A percentile compares a stretch with the other conserved stretches of the same genome.
phyloP scores from a whole-genome alignment of 2,888 invertebrate genomes.

The Notodonta dromedarius region DNA sequence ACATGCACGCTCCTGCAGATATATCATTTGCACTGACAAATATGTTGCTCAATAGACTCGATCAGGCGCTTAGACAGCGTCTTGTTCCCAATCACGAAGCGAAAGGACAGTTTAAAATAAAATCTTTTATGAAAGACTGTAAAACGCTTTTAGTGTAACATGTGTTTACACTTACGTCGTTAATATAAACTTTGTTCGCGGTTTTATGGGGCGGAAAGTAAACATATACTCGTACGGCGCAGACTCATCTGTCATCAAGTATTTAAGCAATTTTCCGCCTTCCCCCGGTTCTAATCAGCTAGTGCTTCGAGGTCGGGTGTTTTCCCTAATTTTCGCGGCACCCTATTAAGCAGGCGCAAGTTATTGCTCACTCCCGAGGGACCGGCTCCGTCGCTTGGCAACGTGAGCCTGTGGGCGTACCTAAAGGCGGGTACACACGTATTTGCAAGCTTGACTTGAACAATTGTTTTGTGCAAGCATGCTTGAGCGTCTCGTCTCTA shows the following conservation, averaged over 20 bases:
- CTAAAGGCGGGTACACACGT: too few species aligned
- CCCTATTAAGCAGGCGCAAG: conserved; percentile 74
- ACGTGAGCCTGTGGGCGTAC: conserved; percentile 58
- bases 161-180: conserved; percentile 68
- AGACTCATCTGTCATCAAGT: conserved; percentile 60
- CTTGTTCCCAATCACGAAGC: conserved; percentile 40
- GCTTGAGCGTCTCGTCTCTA: too few species aligned
- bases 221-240: conserved; percentile 64
- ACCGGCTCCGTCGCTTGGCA: conserved; percentile 60
- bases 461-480: too few species aligned
- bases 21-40: conserved; percentile 34
- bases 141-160: conserved; percentile 70
- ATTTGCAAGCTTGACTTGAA: too few species aligned
- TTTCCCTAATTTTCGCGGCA: conserved; percentile 77
- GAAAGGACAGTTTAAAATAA: conserved; percentile 50
- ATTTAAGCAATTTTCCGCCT: conserved; percentile 74
- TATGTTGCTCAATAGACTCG: conserved; percentile 55
- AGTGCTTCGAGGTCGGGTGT: conserved; percentile 64
- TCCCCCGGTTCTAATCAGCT: conserved; percentile 69
- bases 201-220: conserved; percentile 55
- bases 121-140: conserved; percentile 55
- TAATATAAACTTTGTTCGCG: conserved; percentile 66
- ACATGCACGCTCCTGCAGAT: conserved; percentile 29
- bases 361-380: conserved; percentile 71
- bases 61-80: conserved; percentile 53